Evolutionary conservation across 2,113 vertebrate species (phyloP).

Genomic region (Tursiops truncatus): DNA sequence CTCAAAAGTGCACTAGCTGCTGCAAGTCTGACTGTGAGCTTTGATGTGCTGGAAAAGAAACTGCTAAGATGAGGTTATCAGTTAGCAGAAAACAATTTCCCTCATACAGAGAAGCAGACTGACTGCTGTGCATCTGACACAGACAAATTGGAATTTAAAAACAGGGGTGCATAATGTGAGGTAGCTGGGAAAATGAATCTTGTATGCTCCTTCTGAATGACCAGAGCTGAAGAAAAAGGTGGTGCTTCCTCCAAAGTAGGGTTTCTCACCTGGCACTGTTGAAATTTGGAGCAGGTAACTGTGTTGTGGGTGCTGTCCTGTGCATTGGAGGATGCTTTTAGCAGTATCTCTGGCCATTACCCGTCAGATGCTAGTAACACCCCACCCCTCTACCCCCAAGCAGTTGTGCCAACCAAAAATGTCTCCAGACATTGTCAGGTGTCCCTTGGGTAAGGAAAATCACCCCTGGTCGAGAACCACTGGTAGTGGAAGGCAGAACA

Average conservation of each 20-base stretch:
- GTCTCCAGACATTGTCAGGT: neutral
- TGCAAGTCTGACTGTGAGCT: slow-evolving; percentile 86
- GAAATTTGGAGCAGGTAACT: neutral
- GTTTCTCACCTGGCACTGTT: neutral
- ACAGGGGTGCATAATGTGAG: slow-evolving; percentile 78
- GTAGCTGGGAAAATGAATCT: slow-evolving; percentile 72
- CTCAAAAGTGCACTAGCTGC: slow-evolving; percentile 85
- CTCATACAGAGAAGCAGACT: slow-evolving; percentile 84
- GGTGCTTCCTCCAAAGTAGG: neutral
- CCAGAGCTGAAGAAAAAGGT: slow-evolving; percentile 75
- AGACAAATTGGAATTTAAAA: slow-evolving; percentile 81
- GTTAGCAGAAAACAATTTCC: slow-evolving; percentile 89
- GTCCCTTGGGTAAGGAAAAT: neutral
- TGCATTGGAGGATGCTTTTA: neutral
- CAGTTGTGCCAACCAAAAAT: slow-evolving; percentile 1
- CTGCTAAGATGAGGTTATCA: slow-evolving; percentile 87
- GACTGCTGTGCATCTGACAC: slow-evolving; percentile 85
- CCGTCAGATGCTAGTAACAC: neutral
- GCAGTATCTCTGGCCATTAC: neutral
- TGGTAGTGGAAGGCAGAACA: neutral
- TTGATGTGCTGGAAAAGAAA: slow-evolving; percentile 87
- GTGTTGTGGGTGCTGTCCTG: neutral
- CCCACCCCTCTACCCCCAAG: neutral
- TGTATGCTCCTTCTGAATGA: slow-evolving; percentile 76
- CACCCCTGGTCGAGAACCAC: neutral